Conservation (phyloP, 2,113 vertebrate genomes). For the Riparia riparia region DNA sequence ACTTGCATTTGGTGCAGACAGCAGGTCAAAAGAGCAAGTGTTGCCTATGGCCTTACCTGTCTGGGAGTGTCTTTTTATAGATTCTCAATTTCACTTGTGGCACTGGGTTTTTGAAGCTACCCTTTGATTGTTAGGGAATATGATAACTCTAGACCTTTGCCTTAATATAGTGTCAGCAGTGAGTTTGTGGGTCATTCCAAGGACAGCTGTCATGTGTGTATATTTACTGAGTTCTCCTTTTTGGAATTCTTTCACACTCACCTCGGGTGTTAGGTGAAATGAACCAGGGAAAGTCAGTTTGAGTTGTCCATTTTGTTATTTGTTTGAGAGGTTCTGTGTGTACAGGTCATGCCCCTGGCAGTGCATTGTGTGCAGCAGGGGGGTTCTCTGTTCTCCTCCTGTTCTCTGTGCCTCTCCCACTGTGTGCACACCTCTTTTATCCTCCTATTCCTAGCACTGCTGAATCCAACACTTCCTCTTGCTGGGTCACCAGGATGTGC, state of each 20-base stretch:
- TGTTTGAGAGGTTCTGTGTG: background rate
- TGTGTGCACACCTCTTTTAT: background rate
- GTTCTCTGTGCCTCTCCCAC: background rate
- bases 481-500: background rate
- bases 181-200: background rate
- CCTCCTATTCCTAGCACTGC: background rate
- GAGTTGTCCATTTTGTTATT: background rate
- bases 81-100: background rate
- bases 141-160: background rate
- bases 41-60: background rate
- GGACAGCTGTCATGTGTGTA: background rate
- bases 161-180: background rate
- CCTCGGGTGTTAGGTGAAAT: rapidly evolving
- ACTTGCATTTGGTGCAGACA: background rate
- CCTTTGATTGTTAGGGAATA: background rate
- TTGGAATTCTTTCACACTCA: background rate
- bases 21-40: background rate
- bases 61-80: background rate
- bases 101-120: background rate
- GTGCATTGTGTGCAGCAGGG: background rate
- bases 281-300: background rate
- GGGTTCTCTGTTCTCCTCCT: background rate
- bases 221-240: background rate
- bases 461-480: background rate
- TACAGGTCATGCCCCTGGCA: background rate